phyloP scores from a whole-genome alignment of 2,888 invertebrate genomes.

The Strigamia transsilvanica region DNA sequence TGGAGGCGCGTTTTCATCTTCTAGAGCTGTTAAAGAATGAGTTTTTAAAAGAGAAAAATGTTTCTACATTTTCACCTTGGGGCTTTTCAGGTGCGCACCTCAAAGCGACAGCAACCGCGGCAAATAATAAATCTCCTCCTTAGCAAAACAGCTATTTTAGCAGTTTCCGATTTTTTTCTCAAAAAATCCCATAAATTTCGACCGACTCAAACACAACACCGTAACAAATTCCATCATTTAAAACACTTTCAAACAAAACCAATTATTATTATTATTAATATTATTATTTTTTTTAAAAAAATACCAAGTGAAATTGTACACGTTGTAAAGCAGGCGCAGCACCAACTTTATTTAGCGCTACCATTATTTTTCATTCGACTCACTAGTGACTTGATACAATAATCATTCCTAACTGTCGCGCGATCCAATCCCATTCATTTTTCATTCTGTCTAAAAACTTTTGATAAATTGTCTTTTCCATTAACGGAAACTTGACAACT shows the following conservation, averaged over 20 bases:
- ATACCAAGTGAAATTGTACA: neutral
- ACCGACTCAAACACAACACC: neutral
- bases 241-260: neutral
- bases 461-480: slow-evolving; percentile 46
- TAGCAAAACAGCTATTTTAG: slow-evolving; percentile 18
- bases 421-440: slow-evolving; percentile 39
- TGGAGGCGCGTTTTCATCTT: slow-evolving; percentile 43
- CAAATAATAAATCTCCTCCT: slow-evolving; percentile 25
- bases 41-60: slow-evolving; percentile 49
- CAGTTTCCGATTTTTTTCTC: neutral
- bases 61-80: slow-evolving; percentile 43
- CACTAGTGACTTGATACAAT: slow-evolving; percentile 33
- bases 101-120: slow-evolving; percentile 41
- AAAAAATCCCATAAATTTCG: neutral
- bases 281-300: neutral
- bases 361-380: slow-evolving; percentile 43
- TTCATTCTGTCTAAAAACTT: slow-evolving; percentile 41
- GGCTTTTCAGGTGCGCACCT: slow-evolving; percentile 48
- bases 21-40: slow-evolving; percentile 46
- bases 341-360: neutral
- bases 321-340: neutral
- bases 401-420: slow-evolving; percentile 32
- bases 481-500: slow-evolving; percentile 31
- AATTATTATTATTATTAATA: neutral
- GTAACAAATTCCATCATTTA: slow-evolving; percentile 8